Conservation (phyloP, 2,113 vertebrate genomes). For the Lycaon pictus region DNA sequence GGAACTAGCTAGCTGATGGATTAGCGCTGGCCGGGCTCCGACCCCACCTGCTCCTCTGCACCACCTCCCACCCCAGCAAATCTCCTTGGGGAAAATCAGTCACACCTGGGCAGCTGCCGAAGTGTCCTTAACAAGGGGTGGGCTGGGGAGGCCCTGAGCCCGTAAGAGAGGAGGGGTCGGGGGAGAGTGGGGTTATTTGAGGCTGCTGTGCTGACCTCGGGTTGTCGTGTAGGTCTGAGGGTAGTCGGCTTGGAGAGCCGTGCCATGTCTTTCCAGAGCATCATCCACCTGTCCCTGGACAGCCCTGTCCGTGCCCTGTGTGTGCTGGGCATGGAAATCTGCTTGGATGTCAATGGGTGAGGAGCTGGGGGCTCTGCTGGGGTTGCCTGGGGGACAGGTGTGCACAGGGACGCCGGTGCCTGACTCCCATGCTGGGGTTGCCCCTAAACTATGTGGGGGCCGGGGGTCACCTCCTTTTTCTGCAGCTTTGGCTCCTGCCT, state of each 20-base stretch:
- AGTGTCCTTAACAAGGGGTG: constrained; percentile 39
- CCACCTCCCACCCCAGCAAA: background rate
- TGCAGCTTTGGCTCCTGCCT: background rate
- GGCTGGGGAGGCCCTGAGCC: background rate
- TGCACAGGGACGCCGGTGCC: fast-evolving
- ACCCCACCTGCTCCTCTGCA: background rate
- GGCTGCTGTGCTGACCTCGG: fast-evolving
- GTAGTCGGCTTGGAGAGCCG: fast-evolving
- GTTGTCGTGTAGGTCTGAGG: fast-evolving
- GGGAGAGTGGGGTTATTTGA: fast-evolving
- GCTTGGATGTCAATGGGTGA: constrained; percentile 82
- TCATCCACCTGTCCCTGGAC: constrained; percentile 78
- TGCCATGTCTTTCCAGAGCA: constrained; percentile 78
- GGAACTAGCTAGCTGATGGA: background rate
- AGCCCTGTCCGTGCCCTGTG: constrained; percentile 69
- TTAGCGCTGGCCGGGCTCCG: fast-evolving
- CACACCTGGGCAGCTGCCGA: background rate
- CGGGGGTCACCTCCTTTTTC: fast-evolving
- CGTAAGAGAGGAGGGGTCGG: background rate
- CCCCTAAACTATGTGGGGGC: fast-evolving
- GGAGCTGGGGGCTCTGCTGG: background rate
- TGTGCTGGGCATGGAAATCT: constrained; percentile 81
- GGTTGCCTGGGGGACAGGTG: background rate
- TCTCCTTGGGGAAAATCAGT: background rate
- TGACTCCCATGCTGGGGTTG: fast-evolving